Evolutionary conservation across 2,797 vertebrate species (phyloP), one percentile per base, ranked within the genome.

Genomic region (Sebastes alutus): DNA sequence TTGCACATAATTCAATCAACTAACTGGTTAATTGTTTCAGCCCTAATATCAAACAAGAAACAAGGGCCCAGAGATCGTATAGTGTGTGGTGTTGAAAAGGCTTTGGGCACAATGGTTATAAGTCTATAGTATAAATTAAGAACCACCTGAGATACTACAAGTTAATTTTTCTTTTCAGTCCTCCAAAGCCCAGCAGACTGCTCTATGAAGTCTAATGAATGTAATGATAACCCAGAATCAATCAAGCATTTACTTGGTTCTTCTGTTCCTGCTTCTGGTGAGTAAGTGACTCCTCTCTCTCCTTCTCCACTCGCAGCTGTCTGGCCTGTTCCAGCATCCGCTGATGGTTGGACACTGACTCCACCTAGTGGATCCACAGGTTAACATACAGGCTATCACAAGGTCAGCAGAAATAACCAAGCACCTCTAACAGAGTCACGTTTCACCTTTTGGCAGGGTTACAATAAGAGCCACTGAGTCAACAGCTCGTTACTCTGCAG

Each of bases 251-350:
- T 96, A 99, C 98, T 96, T 99, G 98, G 94, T 96, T 98, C 92
- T 98, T 99, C 90, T 99, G 98, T 77, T 99, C 98, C 87, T 98
- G 97, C 87, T 98, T 99, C 94, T 99, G 99, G 72, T 98, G 97
- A 83, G 93, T 93, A 77, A 99, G 94, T 79, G 96, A 96, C 84
- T 98, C 97, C 92, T 98, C 97, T 92, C 96, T 97, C 90, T 99
- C 98, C 82, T 98, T 99, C 90, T 99, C 98, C 80, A 97, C 96
- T 46, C 97, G 95, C 83, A 99, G 96, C 89, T 97, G 97, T 72
- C 97, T 96, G 90, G 97, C 98, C 95, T 97, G 97, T 68, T 99
- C 97, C 91, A 99, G 96, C 98, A 99, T 98, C 86, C 93, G 95
- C 76, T 97, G 97, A 94, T 99, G 97, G 95, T 96, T 99, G 95